Conservation (phyloP, 2,113 vertebrate genomes). For the Zapus hudsonius region DNA sequence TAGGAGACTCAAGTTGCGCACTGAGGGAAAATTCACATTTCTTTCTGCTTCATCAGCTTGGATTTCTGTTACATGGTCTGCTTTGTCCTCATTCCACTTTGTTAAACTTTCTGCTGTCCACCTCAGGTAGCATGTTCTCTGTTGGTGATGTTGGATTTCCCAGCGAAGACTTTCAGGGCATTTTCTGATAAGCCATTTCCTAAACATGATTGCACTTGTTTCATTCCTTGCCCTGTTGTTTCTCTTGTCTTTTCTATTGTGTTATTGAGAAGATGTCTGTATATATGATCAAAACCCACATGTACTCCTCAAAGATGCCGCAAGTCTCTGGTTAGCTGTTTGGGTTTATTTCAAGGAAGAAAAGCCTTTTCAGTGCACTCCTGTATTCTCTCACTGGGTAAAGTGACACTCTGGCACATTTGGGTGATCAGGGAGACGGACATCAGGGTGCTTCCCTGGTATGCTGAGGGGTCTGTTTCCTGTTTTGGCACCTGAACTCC, state of each 20-base stretch:
- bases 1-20: background rate
- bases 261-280: background rate
- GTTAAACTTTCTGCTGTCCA: background rate
- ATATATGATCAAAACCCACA: background rate
- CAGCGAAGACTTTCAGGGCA: background rate
- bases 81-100: background rate
- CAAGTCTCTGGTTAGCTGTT: background rate
- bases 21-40: background rate
- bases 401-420: background rate
- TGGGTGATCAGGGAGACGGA: fast-evolving
- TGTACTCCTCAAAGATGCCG: background rate
- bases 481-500: fast-evolving
- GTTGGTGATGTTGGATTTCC: background rate
- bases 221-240: background rate
- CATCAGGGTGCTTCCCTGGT: background rate
- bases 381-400: too few species aligned
- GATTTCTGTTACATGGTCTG: background rate
- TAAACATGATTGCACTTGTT: background rate
- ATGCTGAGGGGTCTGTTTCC: background rate
- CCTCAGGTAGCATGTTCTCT: background rate
- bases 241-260: background rate
- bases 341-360: background rate
- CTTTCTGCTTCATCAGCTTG: too few species aligned
- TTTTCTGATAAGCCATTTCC: background rate
- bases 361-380: too few species aligned